Evolutionary conservation across 2,113 vertebrate genomes (phyloP).

Genomic region (Oncorhynchus masou): DNA sequence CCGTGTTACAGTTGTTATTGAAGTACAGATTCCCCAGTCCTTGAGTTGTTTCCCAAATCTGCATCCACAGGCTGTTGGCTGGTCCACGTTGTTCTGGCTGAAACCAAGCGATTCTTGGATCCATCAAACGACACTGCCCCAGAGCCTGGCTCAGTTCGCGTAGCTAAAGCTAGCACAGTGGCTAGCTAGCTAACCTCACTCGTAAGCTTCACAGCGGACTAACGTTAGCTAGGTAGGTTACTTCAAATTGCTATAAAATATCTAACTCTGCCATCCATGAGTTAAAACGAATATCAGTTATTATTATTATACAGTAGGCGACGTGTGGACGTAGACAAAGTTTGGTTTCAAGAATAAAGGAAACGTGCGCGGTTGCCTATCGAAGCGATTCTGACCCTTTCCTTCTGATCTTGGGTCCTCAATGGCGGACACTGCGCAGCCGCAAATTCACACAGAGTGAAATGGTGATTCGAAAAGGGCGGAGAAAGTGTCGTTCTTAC

Average conservation of each 20-base stretch:
- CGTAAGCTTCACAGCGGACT: slow-evolving; percentile 34
- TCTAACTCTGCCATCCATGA: not conserved
- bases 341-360: slow-evolving; percentile 24
- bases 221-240: slow-evolving; percentile 18
- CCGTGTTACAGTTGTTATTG: slow-evolving; percentile 77
- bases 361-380: slow-evolving; percentile 48
- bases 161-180: slow-evolving; percentile 58
- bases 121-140: slow-evolving; percentile 87
- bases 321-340: slow-evolving; percentile 35
- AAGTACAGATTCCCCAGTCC: slow-evolving; percentile 87
- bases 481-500: slow-evolving; percentile 50
- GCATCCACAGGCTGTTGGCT: slow-evolving; percentile 96
- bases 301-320: not conserved
- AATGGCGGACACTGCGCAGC: slow-evolving; percentile 72
- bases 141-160: slow-evolving; percentile 68
- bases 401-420: slow-evolving; percentile 55
- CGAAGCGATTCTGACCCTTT: slow-evolving; percentile 65
- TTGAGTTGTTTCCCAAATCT: slow-evolving; percentile 95
- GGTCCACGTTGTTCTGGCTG: slow-evolving; percentile 98
- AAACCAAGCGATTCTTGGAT: slow-evolving; percentile 97
- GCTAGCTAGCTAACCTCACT: slow-evolving; percentile 57
- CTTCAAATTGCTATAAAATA: slow-evolving; percentile 32
- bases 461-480: slow-evolving; percentile 22
- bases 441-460: slow-evolving; percentile 14
- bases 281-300: slow-evolving; percentile 7